Base-by-base conservation (phyloP, 2,797 vertebrate species). In the Spea hammondii region DNA sequence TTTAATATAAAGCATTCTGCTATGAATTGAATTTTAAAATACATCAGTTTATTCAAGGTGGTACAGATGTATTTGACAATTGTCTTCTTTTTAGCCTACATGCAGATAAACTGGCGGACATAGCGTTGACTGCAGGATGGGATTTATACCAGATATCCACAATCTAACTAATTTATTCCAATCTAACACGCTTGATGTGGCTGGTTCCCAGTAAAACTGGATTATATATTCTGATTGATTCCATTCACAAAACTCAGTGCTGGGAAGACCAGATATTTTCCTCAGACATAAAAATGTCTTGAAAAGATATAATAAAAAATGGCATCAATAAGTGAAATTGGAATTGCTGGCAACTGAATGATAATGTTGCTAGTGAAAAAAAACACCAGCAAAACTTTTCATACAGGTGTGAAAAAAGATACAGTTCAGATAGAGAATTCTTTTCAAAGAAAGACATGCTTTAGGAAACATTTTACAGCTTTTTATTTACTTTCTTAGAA, bases 181-280 rank as follows among this genome's bases (percentile, higher is more conserved):
- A 62, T 62, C 59, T 62, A 62, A 62, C 1, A 17, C 59, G 32
- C 59, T 62, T 17, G 59, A 62, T 17, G 59, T 62, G 59, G n/a
- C 59, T 9, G 59, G n/a, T 62, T 32, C 32, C 59, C 5, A 17
- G 32, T 62, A 62, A 62, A 5, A 9, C 12, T 32, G 59, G 59
- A 17, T 62, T 62, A 62, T 62, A 62, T 62, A 32, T 62, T 62
- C 12, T 62, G 59, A 62, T 62, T 62, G 59, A 62, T 62, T 62
- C 59, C 14, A 62, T 62, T 62, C 59, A 62, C 1, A 14, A 62
- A 62, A 62, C 7, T n/a, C 59, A 32, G 1, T 17, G 32, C n/a
- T 17, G 14, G 59, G 4, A 32, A 62, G 6, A 12, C n/a, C 10
- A 57, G 11, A 13, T 57, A 57, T 57, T 11, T 57, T 62, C 59